Evolutionary conservation across 2,113 vertebrate species (phyloP), one percentile per base, ranked within the genome.

Genomic region (Cairina moschata): DNA sequence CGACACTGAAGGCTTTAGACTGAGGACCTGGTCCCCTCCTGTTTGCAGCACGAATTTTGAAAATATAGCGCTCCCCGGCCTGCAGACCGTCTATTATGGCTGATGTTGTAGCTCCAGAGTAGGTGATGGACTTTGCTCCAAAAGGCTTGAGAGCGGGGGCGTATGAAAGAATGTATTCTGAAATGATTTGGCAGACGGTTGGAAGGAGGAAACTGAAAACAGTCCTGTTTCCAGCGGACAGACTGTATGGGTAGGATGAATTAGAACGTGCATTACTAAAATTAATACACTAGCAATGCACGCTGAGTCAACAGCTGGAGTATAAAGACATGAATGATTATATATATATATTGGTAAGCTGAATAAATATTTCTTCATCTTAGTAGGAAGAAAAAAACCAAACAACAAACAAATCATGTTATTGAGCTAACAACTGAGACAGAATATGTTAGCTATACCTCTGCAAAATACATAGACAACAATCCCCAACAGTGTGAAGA

Each of bases 131-230:
- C 98, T 99, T 99, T 93, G 99, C 98, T 97, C 99, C 99, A 94
- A 99, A 99, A 10, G 99, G 99, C 96, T 99, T 99, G 98, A 99
- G 98, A 93, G 99, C 99, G 95, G 99, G 99, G 97, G 99, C 98
- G 81, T 99, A 99, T 90, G 99, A 99, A 93, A 99, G 97, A 96
- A 99, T 99, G 98, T 99, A 99, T 97, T 99, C 99, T 99, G 98
- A 97, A 98, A 98, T 95, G 97, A 98, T 97, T 98, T 98, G 97
- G 97, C 97, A 98, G 97, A 98, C 73, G 93, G 98, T 98, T 98
- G 97, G 96, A 98, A 98, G 98, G 86, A 93, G 97, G 91, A 96
- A 97, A 97, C 93, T 97, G 98, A 97, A 97, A 97, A 98, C 96
- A 97, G 95, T 95, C 96, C 96, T 91, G 95, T 97, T 97, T 97